Evolutionary conservation across 2,797 vertebrate species (phyloP).

Genomic region (Channallabes apus): DNA sequence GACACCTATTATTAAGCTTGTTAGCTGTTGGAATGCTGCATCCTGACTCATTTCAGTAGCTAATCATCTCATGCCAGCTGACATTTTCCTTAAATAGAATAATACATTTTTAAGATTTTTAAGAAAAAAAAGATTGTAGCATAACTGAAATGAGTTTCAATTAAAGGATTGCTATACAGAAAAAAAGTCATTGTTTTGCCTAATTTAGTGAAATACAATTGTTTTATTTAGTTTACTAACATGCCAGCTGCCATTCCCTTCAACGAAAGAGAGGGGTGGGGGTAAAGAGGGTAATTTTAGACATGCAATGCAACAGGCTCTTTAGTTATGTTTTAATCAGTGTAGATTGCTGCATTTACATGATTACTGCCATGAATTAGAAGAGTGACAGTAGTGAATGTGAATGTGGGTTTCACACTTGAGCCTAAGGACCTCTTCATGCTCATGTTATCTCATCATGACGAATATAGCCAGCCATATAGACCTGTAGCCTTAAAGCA

Average conservation of each 20-base stretch:
- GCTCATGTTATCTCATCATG: neutral
- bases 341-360: conserved; percentile 14
- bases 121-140: neutral
- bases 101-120: neutral
- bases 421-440: neutral
- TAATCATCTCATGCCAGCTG: neutral
- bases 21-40: neutral
- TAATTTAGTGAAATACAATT: neutral
- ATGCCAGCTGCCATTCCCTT: neutral
- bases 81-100: neutral
- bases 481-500: neutral
- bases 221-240: neutral
- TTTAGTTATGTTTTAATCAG: conserved; percentile 19
- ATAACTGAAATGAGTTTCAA: neutral
- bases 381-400: neutral
- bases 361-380: conserved; percentile 23
- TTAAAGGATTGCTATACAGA: neutral
- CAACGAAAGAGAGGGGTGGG: neutral
- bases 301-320: conserved; percentile 1
- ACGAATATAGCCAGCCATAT: neutral
- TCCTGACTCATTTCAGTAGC: neutral
- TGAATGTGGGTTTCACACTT: neutral
- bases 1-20: neutral
- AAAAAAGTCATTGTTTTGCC: neutral
- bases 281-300: neutral